phyloP scores from a whole-genome alignment of 2,797 vertebrate species.

The Columba guinea region DNA sequence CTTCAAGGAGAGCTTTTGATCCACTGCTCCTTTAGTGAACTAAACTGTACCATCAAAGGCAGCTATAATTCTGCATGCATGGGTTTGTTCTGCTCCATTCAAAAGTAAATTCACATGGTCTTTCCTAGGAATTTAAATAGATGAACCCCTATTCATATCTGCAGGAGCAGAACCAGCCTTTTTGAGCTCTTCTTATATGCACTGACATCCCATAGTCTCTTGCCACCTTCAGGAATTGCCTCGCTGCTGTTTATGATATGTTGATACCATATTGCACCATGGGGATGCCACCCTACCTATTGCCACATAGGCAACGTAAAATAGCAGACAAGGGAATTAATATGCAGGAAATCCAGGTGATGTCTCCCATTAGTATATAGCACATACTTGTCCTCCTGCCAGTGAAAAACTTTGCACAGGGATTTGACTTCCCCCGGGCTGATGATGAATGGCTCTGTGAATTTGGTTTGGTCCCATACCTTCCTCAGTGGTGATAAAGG shows the following conservation, averaged over 20 bases:
- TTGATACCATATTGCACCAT: not conserved
- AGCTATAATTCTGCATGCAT: not conserved
- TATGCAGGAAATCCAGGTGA: not conserved
- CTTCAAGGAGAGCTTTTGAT: not conserved
- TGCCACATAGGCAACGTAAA: not conserved
- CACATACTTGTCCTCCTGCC: not conserved
- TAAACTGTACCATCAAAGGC: not conserved
- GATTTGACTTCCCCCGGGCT: not conserved
- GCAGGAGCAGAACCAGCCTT: not conserved
- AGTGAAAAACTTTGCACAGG: not conserved
- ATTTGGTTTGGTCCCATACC: not conserved
- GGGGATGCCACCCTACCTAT: not conserved
- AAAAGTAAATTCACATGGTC: not conserved
- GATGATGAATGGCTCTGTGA: not conserved
- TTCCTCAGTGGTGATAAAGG: not conserved
- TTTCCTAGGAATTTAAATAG: slow-evolving; percentile 4
- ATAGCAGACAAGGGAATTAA: not conserved
- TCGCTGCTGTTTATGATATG: not conserved
- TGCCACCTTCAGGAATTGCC: not conserved
- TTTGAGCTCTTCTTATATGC: not conserved
- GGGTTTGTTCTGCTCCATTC: not conserved
- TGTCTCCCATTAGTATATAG: not conserved
- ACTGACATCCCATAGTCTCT: not conserved
- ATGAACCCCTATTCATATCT: not conserved
- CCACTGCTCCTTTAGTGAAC: not conserved